A percentile compares a stretch with the other conserved stretches of the same genome.
Evolutionary conservation across 2,888 invertebrate species (phyloP).

Genomic region (Pteria penguin): DNA sequence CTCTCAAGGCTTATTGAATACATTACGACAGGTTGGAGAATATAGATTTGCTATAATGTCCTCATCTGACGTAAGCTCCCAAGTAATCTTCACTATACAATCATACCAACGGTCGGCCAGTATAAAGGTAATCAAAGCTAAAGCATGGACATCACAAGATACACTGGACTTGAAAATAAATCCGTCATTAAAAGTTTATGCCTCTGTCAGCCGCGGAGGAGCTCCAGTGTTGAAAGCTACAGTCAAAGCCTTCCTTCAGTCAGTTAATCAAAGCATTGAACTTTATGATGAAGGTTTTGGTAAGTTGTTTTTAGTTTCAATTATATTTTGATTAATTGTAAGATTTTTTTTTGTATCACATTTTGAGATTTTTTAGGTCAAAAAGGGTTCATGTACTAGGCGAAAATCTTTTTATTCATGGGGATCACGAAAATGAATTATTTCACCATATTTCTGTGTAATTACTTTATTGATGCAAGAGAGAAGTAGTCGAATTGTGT

Average conservation of each 20-base stretch:
- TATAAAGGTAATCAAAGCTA: background rate
- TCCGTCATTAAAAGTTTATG: conserved; percentile 45
- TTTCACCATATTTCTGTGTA: no score
- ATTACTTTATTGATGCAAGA: no score
- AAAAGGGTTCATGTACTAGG: no score
- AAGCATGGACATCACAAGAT: conserved; percentile 3
- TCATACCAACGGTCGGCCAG: conserved; percentile 3
- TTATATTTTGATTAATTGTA: no score
- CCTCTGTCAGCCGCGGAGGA: conserved; percentile 47
- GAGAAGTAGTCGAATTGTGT: no score
- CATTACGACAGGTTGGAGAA: conserved; percentile 1
- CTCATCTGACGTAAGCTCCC: background rate
- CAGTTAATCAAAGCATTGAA: conserved; percentile 40
- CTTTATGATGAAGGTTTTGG: conserved; percentile 55
- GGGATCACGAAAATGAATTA: no score
- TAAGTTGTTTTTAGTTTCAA: conserved; percentile 37
- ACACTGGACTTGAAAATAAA: conserved; percentile 31
- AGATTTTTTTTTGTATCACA: no score
- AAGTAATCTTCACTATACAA: background rate
- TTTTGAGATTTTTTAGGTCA: no score
- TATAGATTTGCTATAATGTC: background rate
- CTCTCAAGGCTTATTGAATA: background rate
- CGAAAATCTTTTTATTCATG: no score
- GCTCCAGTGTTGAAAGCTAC: conserved; percentile 51
- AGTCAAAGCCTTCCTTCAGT: conserved; percentile 48